Conservation (phyloP, 1,140 invertebrate genomes). For the Drosophila lowei region DNA sequence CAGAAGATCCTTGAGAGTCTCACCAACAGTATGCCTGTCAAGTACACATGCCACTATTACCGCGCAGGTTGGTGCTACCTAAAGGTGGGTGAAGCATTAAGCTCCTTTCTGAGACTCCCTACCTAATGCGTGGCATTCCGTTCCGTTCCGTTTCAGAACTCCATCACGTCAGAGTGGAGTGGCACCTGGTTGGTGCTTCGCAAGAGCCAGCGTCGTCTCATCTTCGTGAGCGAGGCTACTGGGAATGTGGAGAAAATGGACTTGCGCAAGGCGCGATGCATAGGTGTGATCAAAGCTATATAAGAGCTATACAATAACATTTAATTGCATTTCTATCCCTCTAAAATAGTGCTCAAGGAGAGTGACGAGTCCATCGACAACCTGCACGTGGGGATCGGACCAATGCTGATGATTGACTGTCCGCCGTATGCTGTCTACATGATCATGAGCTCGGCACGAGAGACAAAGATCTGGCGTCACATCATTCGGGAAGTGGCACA, state of each 20-base stretch:
- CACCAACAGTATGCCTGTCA: slow-evolving; percentile 85
- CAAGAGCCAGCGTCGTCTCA: slow-evolving; percentile 86
- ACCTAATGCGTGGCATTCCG: not conserved
- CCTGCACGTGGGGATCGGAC: slow-evolving; percentile 85
- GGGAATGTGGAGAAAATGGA: slow-evolving; percentile 87
- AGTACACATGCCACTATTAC: slow-evolving; percentile 86
- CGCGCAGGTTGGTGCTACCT: slow-evolving; percentile 88
- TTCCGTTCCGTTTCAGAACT: slow-evolving; percentile 83
- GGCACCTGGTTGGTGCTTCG: slow-evolving; percentile 90
- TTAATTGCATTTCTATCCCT: not conserved
- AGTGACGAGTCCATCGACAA: slow-evolving; percentile 83
- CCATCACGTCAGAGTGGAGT: slow-evolving; percentile 88
- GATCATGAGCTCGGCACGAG: slow-evolving; percentile 87
- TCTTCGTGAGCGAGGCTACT: slow-evolving; percentile 86
- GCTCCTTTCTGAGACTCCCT: not conserved
- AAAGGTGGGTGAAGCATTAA: slow-evolving; percentile 84
- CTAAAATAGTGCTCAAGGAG: slow-evolving; percentile 79
- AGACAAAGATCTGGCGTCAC: slow-evolving; percentile 89
- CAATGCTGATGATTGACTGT: slow-evolving; percentile 87
- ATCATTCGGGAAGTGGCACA: slow-evolving; percentile 89
- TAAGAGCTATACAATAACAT: not conserved
- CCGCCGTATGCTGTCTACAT: slow-evolving; percentile 88
- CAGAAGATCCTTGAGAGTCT: slow-evolving; percentile 87
- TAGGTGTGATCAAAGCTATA: slow-evolving; percentile 84
- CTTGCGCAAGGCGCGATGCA: slow-evolving; percentile 91